Conservation (phyloP, 2,797 vertebrate species). For the Sorex maritimensis region DNA sequence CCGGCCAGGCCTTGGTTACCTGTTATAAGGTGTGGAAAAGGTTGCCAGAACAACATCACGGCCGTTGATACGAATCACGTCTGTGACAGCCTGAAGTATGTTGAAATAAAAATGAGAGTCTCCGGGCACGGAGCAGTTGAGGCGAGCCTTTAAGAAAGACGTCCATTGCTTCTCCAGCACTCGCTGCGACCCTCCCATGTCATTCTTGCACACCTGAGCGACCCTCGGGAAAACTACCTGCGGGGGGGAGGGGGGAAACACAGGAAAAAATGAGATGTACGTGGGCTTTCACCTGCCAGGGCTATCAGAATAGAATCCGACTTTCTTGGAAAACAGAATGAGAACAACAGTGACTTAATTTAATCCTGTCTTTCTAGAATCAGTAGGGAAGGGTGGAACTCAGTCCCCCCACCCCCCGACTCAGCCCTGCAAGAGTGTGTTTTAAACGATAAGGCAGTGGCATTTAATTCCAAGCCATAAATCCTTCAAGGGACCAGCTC, state of each 20-base stretch:
- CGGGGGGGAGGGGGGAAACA: constrained; percentile 51
- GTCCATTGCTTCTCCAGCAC: constrained; percentile 99
- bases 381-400: constrained; percentile 82
- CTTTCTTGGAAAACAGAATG: constrained; percentile 77
- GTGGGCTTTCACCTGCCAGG: constrained; percentile 22
- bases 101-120: constrained; percentile 99
- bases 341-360: constrained; percentile 83
- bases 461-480: constrained; percentile 90
- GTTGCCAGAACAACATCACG: constrained; percentile 97
- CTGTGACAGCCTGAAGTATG: constrained; percentile 98
- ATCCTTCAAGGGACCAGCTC: constrained; percentile 91
- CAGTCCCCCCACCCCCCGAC: constrained; percentile 79
- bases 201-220: constrained; percentile 98
- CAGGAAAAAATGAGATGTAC: constrained; percentile 64
- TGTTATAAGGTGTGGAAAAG: constrained; percentile 99
- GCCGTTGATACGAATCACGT: constrained; percentile 97
- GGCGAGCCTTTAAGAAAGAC: constrained; percentile 97
- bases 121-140: constrained; percentile 99
- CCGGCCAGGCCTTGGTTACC: constrained; percentile 90
- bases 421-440: constrained; percentile 87
- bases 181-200: constrained; percentile 97
- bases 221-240: constrained; percentile 99
- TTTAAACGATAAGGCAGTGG: constrained; percentile 90
- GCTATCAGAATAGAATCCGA: constrained; percentile 53
- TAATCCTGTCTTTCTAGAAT: constrained; percentile 89